Base-by-base conservation (phyloP, 2,888 invertebrate genomes). In the Chrysotoxum bicinctum region DNA sequence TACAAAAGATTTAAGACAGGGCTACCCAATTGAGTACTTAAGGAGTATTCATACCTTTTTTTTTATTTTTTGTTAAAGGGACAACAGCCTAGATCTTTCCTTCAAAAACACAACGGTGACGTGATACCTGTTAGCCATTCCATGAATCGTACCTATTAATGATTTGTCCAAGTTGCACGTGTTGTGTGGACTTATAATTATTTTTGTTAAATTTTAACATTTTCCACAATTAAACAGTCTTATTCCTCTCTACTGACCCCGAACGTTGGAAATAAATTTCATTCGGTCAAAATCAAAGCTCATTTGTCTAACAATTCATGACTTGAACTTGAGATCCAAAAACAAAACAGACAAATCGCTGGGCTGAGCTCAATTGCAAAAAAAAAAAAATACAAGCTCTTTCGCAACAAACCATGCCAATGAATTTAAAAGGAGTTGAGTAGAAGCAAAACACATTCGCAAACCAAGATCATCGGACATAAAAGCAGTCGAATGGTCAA, bases 271-370 rank as follows among this genome's bases (percentile, higher is more conserved):
- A 66, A 35, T n/a, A 50, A 35, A 50, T 10, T 35, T 58, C 2
- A 21, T 35, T 56, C 14, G 26, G 2, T 23, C 16, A 16, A 16
- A 43, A 16, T 43, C 43, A 43, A 43, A 45, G 19, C 45, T 45
- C 26, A 64, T 26, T n/a, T n/a, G 6, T 32, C 48, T 23, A 66
- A 23, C 48, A n/a, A 35, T 60, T 62, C 62, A 78, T 40, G 50
- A 62, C 50, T 58, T 78, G 83, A 83, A 83, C 83, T 83, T 83
- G 83, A 78, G 78, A 30, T 73, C 56, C 69, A 74, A 83, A 66
- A 50, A 40, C 43, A 37, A n/a, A 54, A 32, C 37, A 23, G 69
- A 50, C 66, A 54, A 40, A 35, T 50, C 26, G 9, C 48, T 40
- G 62, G 54, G 30, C 69, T 35, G 5, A 52, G 35, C 40, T n/a